A percentile compares a stretch with the other conserved stretches of the same genome.
These are phyloP conservation scores for Dasysyrphus tricinctus DNA, from an alignment of 2,888 invertebrate genomes.

Conservation along the genomic window DNA sequence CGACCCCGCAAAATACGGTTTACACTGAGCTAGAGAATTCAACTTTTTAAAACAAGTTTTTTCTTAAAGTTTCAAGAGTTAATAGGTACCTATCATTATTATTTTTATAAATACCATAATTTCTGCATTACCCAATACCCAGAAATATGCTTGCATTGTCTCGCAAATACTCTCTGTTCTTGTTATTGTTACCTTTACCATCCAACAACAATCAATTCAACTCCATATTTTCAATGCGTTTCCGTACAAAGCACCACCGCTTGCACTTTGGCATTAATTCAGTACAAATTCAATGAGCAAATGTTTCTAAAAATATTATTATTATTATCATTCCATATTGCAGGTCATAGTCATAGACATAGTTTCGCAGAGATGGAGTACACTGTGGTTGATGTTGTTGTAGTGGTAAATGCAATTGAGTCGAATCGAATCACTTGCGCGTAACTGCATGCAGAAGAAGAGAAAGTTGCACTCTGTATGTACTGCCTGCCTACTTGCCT, in stretches of 20 bases:
- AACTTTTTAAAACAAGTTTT: not conserved
- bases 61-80: not conserved
- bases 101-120: not conserved
- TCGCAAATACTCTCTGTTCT: conserved; percentile 3
- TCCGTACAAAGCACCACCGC: conserved; percentile 30
- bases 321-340: not conserved
- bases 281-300: conserved; percentile 1
- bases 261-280: conserved; percentile 24
- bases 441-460: conserved; percentile 66
- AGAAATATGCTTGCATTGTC: not conserved
- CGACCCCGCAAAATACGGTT: too few relatives aligned
- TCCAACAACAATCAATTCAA: not conserved
- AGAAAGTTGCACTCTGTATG: conserved; percentile 54
- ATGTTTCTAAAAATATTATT: not conserved
- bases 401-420: conserved; percentile 26
- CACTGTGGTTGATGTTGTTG: not conserved
- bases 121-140: not conserved
- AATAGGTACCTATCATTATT: not conserved
- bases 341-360: conserved; percentile 15
- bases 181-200: not conserved
- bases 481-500: not conserved
- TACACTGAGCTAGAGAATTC: not conserved
- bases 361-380: not conserved
- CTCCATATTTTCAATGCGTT: conserved; percentile 15
- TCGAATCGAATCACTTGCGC: conserved; percentile 53